Percentiles rank a stretch among this genome's conserved stretches.
These are phyloP conservation scores for Acestrorhynchus altus DNA, from an alignment of 2,797 vertebrate genomes.

Conservation along the genomic window DNA sequence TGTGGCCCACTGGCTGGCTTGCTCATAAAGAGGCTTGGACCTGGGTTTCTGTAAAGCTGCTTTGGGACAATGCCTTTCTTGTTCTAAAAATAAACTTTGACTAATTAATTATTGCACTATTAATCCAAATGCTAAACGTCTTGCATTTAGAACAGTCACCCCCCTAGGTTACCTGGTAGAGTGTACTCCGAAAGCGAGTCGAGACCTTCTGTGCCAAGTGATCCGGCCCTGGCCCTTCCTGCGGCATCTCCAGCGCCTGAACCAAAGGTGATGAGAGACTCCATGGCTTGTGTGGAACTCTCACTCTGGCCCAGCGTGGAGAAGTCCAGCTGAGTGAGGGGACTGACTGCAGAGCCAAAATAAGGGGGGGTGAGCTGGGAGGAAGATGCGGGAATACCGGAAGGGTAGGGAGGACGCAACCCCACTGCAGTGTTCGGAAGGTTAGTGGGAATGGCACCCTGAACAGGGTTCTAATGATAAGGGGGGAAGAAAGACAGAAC, in stretches of 20 bases:
- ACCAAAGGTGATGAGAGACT: conserved; percentile 85
- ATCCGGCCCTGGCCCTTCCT: conserved; percentile 57
- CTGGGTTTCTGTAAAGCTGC: too few relatives aligned
- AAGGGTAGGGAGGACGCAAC: conserved; percentile 83
- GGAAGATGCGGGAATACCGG: conserved; percentile 85
- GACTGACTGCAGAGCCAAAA: conserved; percentile 83
- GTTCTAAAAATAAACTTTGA: too few relatives aligned
- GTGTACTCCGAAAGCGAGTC: conserved; percentile 84
- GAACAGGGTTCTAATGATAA: conserved; percentile 74
- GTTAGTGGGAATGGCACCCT: conserved; percentile 90
- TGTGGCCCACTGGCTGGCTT: too few relatives aligned
- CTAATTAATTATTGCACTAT: too few relatives aligned
- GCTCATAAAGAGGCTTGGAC: too few relatives aligned
- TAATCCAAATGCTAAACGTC: too few relatives aligned
- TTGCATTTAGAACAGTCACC: too few relatives aligned
- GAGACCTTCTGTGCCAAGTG: conserved; percentile 69
- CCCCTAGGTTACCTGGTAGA: conserved; percentile 61
- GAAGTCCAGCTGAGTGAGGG: conserved; percentile 85
- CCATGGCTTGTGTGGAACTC: conserved; percentile 81
- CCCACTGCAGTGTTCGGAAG: conserved; percentile 91
- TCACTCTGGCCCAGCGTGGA: conserved; percentile 74
- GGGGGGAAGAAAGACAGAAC: not conserved
- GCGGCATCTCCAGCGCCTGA: conserved; percentile 65
- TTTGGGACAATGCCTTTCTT: too few relatives aligned
- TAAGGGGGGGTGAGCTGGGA: conserved; percentile 85